These are phyloP conservation scores for Ctenoplectra terminalis DNA, from an alignment of 1,140 invertebrate species.

Conservation along the genomic window DNA sequence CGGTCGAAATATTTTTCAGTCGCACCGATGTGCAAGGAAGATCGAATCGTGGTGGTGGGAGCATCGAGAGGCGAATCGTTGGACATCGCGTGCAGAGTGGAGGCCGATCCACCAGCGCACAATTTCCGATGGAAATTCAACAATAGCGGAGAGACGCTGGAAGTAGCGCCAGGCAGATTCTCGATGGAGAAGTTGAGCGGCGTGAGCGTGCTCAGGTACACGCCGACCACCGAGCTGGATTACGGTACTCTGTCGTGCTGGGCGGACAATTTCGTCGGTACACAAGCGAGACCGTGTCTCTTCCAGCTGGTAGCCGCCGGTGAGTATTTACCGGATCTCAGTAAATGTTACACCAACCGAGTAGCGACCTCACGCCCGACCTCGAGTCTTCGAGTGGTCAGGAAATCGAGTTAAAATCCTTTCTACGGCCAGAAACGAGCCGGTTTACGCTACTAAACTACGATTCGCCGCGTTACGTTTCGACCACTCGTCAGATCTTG, in stretches of 20 bases:
- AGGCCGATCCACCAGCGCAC: conserved; percentile 92
- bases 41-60: conserved; percentile 90
- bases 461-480: too few species aligned
- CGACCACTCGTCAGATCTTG: neutral
- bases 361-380: neutral
- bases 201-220: conserved; percentile 83
- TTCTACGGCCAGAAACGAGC: conserved; percentile 6
- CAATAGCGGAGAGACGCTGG: conserved; percentile 92
- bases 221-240: conserved; percentile 84
- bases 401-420: conserved; percentile 55
- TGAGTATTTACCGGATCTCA: conserved; percentile 77
- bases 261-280: conserved; percentile 90
- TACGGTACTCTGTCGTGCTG: conserved; percentile 91
- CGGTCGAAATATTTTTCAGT: too few species aligned
- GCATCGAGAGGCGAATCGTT: conserved; percentile 92
- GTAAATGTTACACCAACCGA: conserved; percentile 40
- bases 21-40: conserved; percentile 90
- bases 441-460: conserved; percentile 16
- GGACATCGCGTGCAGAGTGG: conserved; percentile 92
- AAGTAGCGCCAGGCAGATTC: conserved; percentile 89
- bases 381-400: conserved; percentile 26
- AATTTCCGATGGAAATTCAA: conserved; percentile 96
- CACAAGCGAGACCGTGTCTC: conserved; percentile 89
- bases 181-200: conserved; percentile 82
- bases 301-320: conserved; percentile 91